phyloP scores from a whole-genome alignment of 1,140 invertebrate species.

The Macrotrachela quadricornifera region DNA sequence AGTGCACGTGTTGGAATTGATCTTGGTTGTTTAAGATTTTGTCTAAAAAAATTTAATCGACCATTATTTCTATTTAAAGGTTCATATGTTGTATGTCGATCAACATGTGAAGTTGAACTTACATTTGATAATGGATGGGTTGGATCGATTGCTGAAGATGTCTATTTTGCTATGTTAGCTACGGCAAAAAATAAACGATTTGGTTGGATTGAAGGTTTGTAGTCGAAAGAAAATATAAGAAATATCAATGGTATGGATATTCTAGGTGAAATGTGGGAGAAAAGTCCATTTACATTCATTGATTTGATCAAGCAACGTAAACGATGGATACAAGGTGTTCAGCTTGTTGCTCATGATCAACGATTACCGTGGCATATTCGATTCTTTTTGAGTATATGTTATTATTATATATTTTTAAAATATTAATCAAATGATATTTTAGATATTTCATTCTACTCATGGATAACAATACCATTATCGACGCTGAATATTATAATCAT shows the following conservation, averaged over 20 bases:
- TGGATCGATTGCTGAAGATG: slow-evolving; percentile 89
- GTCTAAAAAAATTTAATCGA: slow-evolving; percentile 76
- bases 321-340: slow-evolving; percentile 84
- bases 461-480: slow-evolving; percentile 76
- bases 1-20: slow-evolving; percentile 68
- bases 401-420: too few species aligned
- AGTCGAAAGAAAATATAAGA: too few species aligned
- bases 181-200: slow-evolving; percentile 31
- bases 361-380: slow-evolving; percentile 59
- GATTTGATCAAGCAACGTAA: slow-evolving; percentile 88
- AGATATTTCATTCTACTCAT: slow-evolving; percentile 71
- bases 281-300: slow-evolving; percentile 75
- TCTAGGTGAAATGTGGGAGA: slow-evolving; percentile 76
- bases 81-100: slow-evolving; percentile 40
- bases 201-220: slow-evolving; percentile 16
- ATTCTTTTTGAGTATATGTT: too few species aligned
- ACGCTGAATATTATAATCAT: slow-evolving; percentile 66
- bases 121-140: slow-evolving; percentile 84
- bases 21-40: slow-evolving; percentile 79
- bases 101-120: too few species aligned
- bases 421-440: too few species aligned
- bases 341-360: slow-evolving; percentile 70
- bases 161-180: slow-evolving; percentile 82
- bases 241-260: too few species aligned
- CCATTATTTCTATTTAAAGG: slow-evolving; percentile 86